Evolutionary conservation across 2,888 invertebrate genomes (phyloP).

Genomic region (Neria commutata): DNA sequence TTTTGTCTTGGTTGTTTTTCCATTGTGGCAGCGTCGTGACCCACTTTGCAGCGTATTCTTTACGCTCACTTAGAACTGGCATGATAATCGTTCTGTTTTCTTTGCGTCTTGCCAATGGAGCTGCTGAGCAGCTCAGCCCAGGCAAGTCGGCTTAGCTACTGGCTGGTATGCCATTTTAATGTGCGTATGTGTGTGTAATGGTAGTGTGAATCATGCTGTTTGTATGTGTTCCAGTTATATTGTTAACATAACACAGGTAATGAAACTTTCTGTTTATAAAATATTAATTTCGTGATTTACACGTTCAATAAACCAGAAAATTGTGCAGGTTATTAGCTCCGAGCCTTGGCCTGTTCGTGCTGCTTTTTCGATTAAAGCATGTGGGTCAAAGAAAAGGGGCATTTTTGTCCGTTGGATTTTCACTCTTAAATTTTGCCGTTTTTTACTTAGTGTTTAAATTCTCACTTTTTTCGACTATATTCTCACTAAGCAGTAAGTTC

Average conservation of each 20-base stretch:
- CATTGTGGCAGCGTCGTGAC: conserved; percentile 27
- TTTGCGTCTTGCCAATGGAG: background rate
- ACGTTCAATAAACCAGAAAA: background rate
- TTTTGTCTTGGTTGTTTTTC: background rate
- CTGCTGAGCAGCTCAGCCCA: background rate
- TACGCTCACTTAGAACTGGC: conserved; percentile 15
- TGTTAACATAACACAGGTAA: conserved; percentile 21
- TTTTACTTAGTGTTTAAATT: background rate
- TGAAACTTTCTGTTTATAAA: background rate
- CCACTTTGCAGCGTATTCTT: conserved; percentile 27
- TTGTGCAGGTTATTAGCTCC: background rate
- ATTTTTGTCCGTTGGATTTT: no score
- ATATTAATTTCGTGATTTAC: conserved; percentile 1
- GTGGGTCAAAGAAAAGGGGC: background rate
- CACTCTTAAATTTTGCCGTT: no score
- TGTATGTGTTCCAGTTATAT: conserved; percentile 40
- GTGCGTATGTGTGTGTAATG: background rate
- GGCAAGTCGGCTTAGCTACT: no score
- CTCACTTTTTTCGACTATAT: background rate
- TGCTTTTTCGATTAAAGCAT: background rate
- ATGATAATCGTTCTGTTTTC: background rate
- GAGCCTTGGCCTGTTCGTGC: background rate
- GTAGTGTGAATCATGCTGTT: background rate
- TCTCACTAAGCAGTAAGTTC: no score
- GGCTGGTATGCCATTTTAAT: no score